A percentile compares a stretch with the other conserved stretches of the same genome.
These are phyloP conservation scores for Camelus dromedarius DNA, from an alignment of 2,113 vertebrate species.

Conservation along the genomic window DNA sequence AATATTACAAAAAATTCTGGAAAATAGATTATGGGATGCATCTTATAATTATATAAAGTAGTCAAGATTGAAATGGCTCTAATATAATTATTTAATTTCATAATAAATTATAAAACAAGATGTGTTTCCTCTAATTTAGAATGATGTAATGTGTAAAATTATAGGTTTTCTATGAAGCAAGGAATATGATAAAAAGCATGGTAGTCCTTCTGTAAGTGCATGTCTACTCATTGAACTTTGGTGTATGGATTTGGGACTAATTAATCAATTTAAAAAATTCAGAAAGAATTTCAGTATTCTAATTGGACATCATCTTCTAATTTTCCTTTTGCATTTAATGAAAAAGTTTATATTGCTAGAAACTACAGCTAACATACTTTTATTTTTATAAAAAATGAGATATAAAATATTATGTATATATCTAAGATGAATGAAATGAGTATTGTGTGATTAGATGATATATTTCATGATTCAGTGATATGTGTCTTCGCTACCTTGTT, in stretches of 20 bases:
- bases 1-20: background rate
- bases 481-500: background rate
- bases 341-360: background rate
- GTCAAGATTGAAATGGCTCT: background rate
- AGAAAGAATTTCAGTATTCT: conserved; percentile 28
- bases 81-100: background rate
- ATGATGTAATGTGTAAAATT: background rate
- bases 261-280: background rate
- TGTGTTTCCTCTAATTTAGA: background rate
- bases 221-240: background rate
- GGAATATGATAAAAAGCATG: background rate
- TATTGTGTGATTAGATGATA: background rate
- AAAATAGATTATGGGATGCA: background rate
- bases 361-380: background rate
- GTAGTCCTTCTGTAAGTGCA: background rate
- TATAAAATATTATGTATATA: background rate
- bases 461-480: background rate
- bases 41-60: background rate
- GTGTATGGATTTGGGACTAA: background rate
- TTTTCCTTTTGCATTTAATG: background rate
- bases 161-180: background rate
- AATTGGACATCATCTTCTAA: background rate
- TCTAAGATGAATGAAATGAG: conserved; percentile 2
- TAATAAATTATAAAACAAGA: background rate
- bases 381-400: background rate